A percentile compares a stretch with the other conserved stretches of the same genome.
phyloP scores from a whole-genome alignment of 2,113 vertebrate genomes.

The Ptilorrhoa leucosticta region DNA sequence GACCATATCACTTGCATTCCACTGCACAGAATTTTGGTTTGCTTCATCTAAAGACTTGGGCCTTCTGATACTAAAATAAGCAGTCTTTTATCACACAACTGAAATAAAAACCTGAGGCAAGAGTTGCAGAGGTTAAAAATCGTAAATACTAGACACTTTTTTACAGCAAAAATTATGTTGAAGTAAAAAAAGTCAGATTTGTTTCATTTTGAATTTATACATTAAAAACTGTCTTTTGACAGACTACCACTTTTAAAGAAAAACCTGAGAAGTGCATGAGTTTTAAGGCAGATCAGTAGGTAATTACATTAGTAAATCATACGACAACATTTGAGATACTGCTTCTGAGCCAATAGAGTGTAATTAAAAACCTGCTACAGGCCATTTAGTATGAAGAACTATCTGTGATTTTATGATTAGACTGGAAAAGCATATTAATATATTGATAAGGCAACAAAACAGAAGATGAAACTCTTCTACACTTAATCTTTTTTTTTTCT shows the following conservation, averaged over 20 bases:
- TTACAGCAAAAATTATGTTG: background rate
- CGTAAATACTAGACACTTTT: background rate
- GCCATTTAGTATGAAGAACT: background rate
- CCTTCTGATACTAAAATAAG: background rate
- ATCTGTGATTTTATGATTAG: background rate
- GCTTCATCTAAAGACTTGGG: background rate
- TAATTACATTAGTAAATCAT: constrained; percentile 2
- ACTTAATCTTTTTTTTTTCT: background rate
- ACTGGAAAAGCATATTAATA: background rate
- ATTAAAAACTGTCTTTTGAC: background rate
- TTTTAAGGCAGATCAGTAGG: background rate
- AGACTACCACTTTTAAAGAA: background rate
- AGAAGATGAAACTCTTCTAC: background rate
- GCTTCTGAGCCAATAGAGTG: background rate
- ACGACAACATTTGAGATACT: background rate
- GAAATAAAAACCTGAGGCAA: background rate
- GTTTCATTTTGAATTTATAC: background rate
- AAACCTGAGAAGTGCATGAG: background rate
- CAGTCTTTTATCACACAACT: background rate
- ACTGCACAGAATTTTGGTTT: background rate
- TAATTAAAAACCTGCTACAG: background rate
- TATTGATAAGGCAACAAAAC: background rate
- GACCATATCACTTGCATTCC: background rate
- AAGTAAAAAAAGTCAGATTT: background rate
- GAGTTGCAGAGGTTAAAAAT: background rate